Evolutionary conservation across 2,888 invertebrate genomes (phyloP).

Genomic region (Melangyna quadrimaculata): DNA sequence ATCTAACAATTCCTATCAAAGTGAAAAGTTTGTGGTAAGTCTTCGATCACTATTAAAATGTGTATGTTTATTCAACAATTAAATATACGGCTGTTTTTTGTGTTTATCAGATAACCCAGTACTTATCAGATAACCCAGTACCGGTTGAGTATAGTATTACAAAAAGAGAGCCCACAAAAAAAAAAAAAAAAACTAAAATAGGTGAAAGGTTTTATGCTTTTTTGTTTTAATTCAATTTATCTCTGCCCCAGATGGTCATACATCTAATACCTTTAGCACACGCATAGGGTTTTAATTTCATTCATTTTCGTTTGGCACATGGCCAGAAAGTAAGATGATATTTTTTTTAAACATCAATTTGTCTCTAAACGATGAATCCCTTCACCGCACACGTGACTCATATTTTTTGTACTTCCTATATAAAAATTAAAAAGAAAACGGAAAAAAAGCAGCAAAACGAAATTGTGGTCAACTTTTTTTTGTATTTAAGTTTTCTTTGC

Average conservation of each 20-base stretch:
- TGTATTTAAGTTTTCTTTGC: not conserved
- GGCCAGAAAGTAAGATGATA: constrained; percentile 57
- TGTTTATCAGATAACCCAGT: not conserved
- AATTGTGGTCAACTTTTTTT: constrained; percentile 1
- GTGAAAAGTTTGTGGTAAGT: not conserved
- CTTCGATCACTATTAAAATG: not conserved
- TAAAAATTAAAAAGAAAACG: constrained; percentile 3
- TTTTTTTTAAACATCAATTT: constrained; percentile 22
- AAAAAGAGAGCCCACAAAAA: not conserved
- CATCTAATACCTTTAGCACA: constrained; percentile 39
- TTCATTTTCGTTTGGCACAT: constrained; percentile 44
- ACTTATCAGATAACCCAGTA: not conserved
- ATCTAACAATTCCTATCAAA: not conserved
- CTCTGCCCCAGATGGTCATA: constrained; percentile 24
- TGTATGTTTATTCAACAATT: not conserved
- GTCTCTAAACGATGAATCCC: constrained; percentile 35
- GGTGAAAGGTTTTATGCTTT: constrained; percentile 27
- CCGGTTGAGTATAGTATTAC: not conserved
- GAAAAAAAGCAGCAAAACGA: not conserved
- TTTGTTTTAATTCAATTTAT: not conserved
- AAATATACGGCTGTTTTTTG: not conserved
- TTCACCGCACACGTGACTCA: constrained; percentile 42
- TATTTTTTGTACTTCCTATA: constrained; percentile 19
- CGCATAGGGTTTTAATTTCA: constrained; percentile 48
- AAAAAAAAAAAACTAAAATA: constrained; percentile 25